phyloP scores from a whole-genome alignment of 2,113 vertebrate genomes.

The Etheostoma cragini region DNA sequence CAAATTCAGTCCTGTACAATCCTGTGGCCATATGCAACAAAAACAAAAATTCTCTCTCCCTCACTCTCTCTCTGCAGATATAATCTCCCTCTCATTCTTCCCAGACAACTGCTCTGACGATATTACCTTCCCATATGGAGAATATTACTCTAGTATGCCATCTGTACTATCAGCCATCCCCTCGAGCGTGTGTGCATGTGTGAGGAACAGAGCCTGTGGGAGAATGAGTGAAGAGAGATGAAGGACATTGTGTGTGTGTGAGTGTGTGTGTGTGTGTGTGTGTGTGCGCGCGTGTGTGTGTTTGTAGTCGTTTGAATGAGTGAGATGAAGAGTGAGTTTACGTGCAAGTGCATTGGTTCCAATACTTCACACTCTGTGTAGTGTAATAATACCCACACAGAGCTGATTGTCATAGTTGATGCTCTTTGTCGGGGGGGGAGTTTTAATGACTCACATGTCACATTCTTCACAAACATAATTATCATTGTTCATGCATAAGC shows the following conservation, averaged over 20 bases:
- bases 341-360: slow-evolving; percentile 37
- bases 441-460: slow-evolving; percentile 23
- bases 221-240: slow-evolving; percentile 50
- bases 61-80: slow-evolving; percentile 36
- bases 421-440: slow-evolving; percentile 23
- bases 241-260: slow-evolving; percentile 26
- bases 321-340: slow-evolving; percentile 25
- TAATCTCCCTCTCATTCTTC: slow-evolving; percentile 60
- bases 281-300: slow-evolving; percentile 33
- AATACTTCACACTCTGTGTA: slow-evolving; percentile 41
- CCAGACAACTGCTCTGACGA: slow-evolving; percentile 69
- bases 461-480: slow-evolving; percentile 20
- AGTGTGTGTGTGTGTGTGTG: slow-evolving; percentile 13
- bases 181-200: slow-evolving; percentile 56
- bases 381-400: slow-evolving; percentile 29
- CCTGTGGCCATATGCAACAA: slow-evolving; percentile 32
- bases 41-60: slow-evolving; percentile 19
- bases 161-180: slow-evolving; percentile 77
- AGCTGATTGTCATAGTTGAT: slow-evolving; percentile 38
- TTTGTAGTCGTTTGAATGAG: slow-evolving; percentile 44
- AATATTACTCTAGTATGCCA: slow-evolving; percentile 79
- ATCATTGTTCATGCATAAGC: slow-evolving; percentile 7
- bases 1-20: slow-evolving; percentile 30
- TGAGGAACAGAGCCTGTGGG: slow-evolving; percentile 59
- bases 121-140: slow-evolving; percentile 80